phyloP scores from a whole-genome alignment of 2,113 vertebrate genomes.

The Acrocephalus kingi region DNA sequence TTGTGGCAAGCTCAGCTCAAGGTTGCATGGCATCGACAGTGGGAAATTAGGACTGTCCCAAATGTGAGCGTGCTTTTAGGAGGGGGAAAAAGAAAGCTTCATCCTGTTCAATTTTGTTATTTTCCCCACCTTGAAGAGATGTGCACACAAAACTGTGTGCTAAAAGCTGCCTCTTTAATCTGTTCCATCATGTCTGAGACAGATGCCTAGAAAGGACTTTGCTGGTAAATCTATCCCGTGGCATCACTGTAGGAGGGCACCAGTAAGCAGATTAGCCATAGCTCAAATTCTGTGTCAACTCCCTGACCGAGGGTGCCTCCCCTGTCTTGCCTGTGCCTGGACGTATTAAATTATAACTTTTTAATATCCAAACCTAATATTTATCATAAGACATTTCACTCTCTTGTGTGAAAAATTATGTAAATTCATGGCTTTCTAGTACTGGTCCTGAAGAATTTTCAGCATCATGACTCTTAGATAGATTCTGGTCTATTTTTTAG shows the following conservation, averaged over 20 bases:
- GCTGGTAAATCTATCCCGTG: conserved; percentile 27
- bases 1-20: neutral
- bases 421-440: neutral
- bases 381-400: neutral
- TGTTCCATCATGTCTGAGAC: conserved; percentile 53
- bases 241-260: neutral
- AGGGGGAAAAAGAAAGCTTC: neutral
- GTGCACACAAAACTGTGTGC: neutral
- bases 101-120: neutral
- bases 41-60: neutral
- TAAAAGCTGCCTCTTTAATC: conserved; percentile 50
- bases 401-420: neutral
- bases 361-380: neutral
- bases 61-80: neutral
- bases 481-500: neutral
- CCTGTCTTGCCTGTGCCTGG: neutral
- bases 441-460: neutral
- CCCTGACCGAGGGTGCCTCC: neutral
- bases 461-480: rapidly evolving
- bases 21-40: rapidly evolving
- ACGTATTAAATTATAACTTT: neutral
- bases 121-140: neutral
- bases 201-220: conserved; percentile 54
- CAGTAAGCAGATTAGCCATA: conserved; percentile 36
- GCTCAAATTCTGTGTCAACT: neutral